A percentile compares a stretch with the other conserved stretches of the same genome.
phyloP scores from a whole-genome alignment of 1,140 invertebrate species.

The Pseudomyrmex concolor region DNA sequence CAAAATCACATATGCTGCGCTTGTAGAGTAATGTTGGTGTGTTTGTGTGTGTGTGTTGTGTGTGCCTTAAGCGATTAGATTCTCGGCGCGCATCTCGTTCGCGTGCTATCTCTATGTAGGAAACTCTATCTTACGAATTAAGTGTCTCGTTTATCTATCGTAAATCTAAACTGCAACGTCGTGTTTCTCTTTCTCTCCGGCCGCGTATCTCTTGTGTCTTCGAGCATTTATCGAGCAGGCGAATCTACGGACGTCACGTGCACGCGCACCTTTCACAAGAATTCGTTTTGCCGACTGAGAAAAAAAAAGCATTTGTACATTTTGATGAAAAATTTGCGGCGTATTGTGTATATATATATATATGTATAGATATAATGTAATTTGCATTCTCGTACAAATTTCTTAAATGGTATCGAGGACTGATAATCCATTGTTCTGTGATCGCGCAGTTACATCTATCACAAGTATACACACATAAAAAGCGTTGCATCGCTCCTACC shows the following conservation, averaged over 20 bases:
- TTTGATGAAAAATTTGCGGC: constrained; percentile 44
- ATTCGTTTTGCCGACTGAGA: constrained; percentile 28
- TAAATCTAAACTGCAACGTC: constrained; percentile 62
- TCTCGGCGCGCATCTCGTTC: constrained; percentile 35
- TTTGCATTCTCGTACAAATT: constrained; percentile 43
- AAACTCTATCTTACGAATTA: constrained; percentile 69
- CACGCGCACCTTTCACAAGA: constrained; percentile 10
- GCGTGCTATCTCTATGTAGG: constrained; percentile 62
- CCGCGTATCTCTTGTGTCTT: constrained; percentile 28
- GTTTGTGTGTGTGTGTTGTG: neutral
- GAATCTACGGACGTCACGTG: constrained; percentile 31
- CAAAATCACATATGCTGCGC: constrained; percentile 69
- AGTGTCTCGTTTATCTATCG: constrained; percentile 59
- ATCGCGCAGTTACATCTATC: constrained; percentile 33
- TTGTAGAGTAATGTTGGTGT: constrained; percentile 11
- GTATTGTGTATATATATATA: neutral
- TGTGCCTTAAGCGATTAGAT: constrained; percentile 63
- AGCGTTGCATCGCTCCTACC: constrained; percentile 43
- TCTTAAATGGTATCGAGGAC: constrained; percentile 10
- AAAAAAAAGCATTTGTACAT: constrained; percentile 49
- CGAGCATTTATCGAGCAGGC: constrained; percentile 34
- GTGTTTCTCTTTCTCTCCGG: constrained; percentile 30
- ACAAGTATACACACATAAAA: constrained; percentile 44
- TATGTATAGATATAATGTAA: constrained; percentile 10
- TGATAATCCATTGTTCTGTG: neutral